These are phyloP conservation scores for Brachypodius melanocephalos DNA, from an alignment of 2,113 vertebrate species.

Conservation along the genomic window DNA sequence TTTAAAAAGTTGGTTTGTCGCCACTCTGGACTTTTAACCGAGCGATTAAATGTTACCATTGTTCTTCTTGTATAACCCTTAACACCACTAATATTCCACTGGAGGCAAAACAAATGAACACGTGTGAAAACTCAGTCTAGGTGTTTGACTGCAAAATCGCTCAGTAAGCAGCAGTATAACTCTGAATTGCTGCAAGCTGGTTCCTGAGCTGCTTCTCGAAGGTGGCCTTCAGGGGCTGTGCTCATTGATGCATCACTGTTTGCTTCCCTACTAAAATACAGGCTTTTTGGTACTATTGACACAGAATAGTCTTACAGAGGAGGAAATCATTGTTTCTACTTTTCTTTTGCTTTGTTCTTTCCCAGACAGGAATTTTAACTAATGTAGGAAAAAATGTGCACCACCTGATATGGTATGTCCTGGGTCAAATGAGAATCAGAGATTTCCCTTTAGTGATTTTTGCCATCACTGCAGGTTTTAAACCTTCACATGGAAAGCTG, in stretches of 20 bases:
- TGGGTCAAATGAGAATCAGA: not conserved
- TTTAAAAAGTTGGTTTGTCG: not conserved
- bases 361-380: not conserved
- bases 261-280: not conserved
- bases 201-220: not conserved
- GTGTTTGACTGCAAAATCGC: not conserved
- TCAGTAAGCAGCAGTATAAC: not conserved
- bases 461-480: not conserved
- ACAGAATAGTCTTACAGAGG: not conserved
- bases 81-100: constrained; percentile 11
- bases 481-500: not conserved
- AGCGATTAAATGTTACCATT: not conserved
- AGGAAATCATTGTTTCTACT: not conserved
- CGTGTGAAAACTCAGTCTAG: not conserved
- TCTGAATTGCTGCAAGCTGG: not conserved
- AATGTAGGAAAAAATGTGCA: not conserved
- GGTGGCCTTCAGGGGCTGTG: not conserved
- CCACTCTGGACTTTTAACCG: not conserved
- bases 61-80: not conserved
- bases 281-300: not conserved
- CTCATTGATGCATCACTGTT: not conserved
- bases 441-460: not conserved
- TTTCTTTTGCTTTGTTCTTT: constrained; percentile 15
- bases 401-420: not conserved
- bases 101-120: not conserved